These are phyloP conservation scores for Thymelicus acteon DNA, from an alignment of 2,888 invertebrate species.

Conservation along the genomic window DNA sequence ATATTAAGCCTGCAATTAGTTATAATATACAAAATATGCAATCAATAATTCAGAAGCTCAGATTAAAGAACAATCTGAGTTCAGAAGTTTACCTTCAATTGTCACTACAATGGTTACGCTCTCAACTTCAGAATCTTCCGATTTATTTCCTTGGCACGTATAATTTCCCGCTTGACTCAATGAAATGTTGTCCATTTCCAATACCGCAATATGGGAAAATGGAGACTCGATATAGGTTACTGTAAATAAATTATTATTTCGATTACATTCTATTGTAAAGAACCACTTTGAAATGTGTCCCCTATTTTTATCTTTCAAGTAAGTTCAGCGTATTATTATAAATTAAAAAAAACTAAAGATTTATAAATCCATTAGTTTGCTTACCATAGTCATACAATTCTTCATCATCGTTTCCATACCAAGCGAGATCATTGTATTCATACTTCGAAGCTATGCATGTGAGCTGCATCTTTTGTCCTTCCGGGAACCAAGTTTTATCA, in stretches of 20 bases:
- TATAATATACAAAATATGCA: too few species aligned
- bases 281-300: too few species aligned
- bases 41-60: conserved; percentile 1
- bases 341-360: too few species aligned
- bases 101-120: conserved; percentile 52
- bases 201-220: conserved; percentile 61
- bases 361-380: background rate
- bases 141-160: conserved; percentile 56
- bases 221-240: conserved; percentile 50
- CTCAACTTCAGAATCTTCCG: conserved; percentile 44
- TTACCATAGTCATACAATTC: conserved; percentile 50
- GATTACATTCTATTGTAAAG: background rate
- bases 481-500: conserved; percentile 57
- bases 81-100: conserved; percentile 60
- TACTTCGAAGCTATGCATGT: conserved; percentile 69
- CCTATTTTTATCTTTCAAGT: too few species aligned
- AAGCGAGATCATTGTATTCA: conserved; percentile 61
- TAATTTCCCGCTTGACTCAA: conserved; percentile 60
- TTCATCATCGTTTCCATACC: conserved; percentile 52
- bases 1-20: too few species aligned
- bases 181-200: conserved; percentile 58
- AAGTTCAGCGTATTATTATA: too few species aligned
- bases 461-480: conserved; percentile 55
- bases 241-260: conserved; percentile 40
- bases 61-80: too few species aligned